phyloP scores from a whole-genome alignment of 1,140 invertebrate species.

The Cardiocondyla obscurior region DNA sequence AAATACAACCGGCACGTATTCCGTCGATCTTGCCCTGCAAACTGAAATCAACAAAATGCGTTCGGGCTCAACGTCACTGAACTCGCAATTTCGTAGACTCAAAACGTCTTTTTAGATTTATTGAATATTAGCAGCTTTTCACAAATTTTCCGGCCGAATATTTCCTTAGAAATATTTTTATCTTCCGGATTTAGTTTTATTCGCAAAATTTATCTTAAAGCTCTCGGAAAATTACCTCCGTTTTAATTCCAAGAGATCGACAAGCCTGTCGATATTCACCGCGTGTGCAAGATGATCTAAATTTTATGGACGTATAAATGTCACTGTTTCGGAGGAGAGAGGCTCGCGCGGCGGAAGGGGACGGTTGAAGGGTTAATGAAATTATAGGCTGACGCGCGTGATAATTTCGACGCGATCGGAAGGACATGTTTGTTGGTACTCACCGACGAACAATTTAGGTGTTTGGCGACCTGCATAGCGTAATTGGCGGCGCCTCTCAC shows the following conservation, averaged over 20 bases:
- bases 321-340: neutral
- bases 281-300: neutral
- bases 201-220: neutral
- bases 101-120: neutral
- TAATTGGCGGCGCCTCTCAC: conserved; percentile 94
- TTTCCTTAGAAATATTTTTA: neutral
- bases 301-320: neutral
- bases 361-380: neutral
- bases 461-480: conserved; percentile 92
- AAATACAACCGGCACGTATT: conserved; percentile 14
- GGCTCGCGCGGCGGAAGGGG: neutral
- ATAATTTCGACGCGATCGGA: conserved; percentile 32
- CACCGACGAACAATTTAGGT: conserved; percentile 93
- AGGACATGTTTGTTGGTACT: conserved; percentile 63
- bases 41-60: conserved; percentile 1
- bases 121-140: neutral
- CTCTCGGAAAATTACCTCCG: neutral
- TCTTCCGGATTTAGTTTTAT: neutral
- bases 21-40: neutral
- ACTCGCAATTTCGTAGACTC: neutral
- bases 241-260: neutral
- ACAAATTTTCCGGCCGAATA: neutral
- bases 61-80: neutral
- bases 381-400: conserved; percentile 30
- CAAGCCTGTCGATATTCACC: neutral